Evolutionary conservation across 2,797 vertebrate species (phyloP), one percentile per base, ranked within the genome.

Genomic region (Eleutherodactylus coqui): DNA sequence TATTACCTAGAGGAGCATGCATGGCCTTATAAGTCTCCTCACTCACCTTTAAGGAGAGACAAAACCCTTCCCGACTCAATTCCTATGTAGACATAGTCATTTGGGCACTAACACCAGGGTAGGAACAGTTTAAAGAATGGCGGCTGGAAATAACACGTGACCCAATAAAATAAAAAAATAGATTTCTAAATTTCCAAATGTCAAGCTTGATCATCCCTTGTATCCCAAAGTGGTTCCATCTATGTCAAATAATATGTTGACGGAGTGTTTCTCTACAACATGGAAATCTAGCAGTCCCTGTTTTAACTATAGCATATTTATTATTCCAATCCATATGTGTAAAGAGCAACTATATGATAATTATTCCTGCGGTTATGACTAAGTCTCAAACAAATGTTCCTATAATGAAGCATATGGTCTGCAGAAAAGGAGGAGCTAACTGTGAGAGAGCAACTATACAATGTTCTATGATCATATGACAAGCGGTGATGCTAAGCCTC

Each of bases 321-420:
- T 38, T 55, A 82, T 58, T 19, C 24, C 34, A 21, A 43, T 58
- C 69, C 49, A 83, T 72, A 73, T 43, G 81, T 73, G 43, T 58
- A 83, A 72, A 73, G 51, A 72, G 49, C 67, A 73, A 16, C 8
- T 21, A 73, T 72, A 83, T 83, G 81, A 17, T 83, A 83, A 58
- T 55, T 16, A n/a, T 34, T 13, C n/a, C 36, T 29, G 24, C 4
- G 73, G 80, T 27, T 80, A 72, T 53, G 32, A 19, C 81, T 55
- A 21, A 27, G 27, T 73, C 24, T n/a, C 47, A 41, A 70, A 49
- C 34, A 55, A 55, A 82, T 55, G 64, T 43, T 32, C 49, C 10
- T 3, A 29, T 43, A 55, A 58, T 70, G 45, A 82, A 45, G 51
- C 67, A 82, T 82, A 82, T 82, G 80, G 47, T n/a, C 10, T 43